Evolutionary conservation across 92 coral and sea anemone genomes (phyloP).

Genomic region (Plumapathes pennacea): DNA sequence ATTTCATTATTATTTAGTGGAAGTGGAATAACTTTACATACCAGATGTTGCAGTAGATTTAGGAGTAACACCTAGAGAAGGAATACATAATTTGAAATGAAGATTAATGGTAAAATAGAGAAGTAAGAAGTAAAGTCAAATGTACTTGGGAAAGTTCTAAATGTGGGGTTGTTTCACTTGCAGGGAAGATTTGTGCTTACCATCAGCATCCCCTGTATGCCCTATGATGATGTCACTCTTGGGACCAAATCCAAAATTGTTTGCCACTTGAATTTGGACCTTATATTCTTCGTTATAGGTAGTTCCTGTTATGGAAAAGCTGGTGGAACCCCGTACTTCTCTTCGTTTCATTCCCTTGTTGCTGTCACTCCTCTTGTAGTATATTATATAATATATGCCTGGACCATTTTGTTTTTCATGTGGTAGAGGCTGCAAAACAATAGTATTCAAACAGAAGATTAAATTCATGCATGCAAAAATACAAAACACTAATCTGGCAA

Average conservation of each 20-base stretch:
- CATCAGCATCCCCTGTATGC: slow-evolving; percentile 84
- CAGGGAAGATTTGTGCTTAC: neutral
- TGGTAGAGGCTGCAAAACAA: slow-evolving; percentile 49
- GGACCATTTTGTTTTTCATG: slow-evolving; percentile 85
- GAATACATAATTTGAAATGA: no score
- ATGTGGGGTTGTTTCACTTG: neutral
- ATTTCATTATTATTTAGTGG: no score
- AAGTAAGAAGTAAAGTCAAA: no score
- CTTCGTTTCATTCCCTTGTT: slow-evolving; percentile 50
- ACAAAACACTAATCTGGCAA: neutral
- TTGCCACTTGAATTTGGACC: slow-evolving; percentile 90
- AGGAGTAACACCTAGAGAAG: no score
- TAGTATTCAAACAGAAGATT: no score
- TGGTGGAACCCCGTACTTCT: slow-evolving; percentile 56
- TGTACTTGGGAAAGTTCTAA: no score
- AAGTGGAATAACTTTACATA: no score
- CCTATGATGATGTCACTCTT: slow-evolving; percentile 71
- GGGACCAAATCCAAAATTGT: slow-evolving; percentile 86
- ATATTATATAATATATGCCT: slow-evolving; percentile 76
- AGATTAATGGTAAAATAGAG: no score
- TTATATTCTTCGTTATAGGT: slow-evolving; percentile 69
- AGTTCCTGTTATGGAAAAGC: slow-evolving; percentile 41
- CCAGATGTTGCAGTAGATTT: no score
- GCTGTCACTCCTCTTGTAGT: slow-evolving; percentile 62
- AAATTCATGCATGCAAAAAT: neutral